Percentiles rank a stretch among this genome's conserved stretches.
These are phyloP conservation scores for Decapterus maruadsi DNA, from an alignment of 2,797 vertebrate genomes.

Conservation along the genomic window DNA sequence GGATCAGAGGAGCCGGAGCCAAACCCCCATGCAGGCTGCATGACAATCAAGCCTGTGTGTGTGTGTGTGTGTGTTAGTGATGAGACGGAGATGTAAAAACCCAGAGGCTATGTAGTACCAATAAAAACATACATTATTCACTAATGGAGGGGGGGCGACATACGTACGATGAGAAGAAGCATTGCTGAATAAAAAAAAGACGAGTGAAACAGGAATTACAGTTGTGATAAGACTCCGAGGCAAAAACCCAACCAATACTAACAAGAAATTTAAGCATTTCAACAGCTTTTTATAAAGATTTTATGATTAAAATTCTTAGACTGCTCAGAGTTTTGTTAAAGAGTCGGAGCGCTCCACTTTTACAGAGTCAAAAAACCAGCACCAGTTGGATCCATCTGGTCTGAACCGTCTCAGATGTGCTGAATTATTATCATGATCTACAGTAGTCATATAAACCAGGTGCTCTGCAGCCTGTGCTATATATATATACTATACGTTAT, in stretches of 20 bases:
- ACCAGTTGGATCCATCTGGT: background rate
- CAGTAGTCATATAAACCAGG: too few species aligned
- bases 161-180: slow-evolving; percentile 48
- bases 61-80: slow-evolving; percentile 51
- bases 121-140: slow-evolving; percentile 78
- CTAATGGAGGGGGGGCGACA: slow-evolving; percentile 49
- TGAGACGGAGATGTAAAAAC: slow-evolving; percentile 57
- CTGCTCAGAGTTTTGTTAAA: too few species aligned
- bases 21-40: slow-evolving; percentile 67
- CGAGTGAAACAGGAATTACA: slow-evolving; percentile 45
- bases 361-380: too few species aligned
- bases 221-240: slow-evolving; percentile 41
- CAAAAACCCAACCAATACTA: slow-evolving; percentile 28
- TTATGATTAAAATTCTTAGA: slow-evolving; percentile 3
- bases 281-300: background rate
- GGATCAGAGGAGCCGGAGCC: slow-evolving; percentile 72
- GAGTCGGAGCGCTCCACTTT: too few species aligned
- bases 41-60: slow-evolving; percentile 72
- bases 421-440: too few species aligned
- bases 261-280: slow-evolving; percentile 25
- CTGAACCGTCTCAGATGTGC: too few species aligned
- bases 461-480: too few species aligned
- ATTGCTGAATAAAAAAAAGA: slow-evolving; percentile 49
- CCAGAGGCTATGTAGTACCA: slow-evolving; percentile 72
- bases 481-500: too few species aligned